phyloP scores from a whole-genome alignment of 92 coral and sea anemone species.

The Porites evermanni region DNA sequence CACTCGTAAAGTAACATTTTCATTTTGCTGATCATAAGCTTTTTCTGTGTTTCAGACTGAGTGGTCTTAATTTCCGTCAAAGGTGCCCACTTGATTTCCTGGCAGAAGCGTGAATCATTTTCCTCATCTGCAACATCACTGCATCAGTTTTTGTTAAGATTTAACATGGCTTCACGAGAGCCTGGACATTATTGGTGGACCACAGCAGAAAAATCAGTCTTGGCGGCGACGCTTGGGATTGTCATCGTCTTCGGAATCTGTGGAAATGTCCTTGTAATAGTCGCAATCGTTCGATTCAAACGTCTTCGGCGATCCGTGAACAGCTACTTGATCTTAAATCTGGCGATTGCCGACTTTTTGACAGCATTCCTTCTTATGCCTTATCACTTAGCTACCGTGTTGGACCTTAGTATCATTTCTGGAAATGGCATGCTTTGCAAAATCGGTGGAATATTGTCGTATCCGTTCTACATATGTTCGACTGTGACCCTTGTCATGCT shows the following conservation, averaged over 20 bases:
- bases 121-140: too few species aligned
- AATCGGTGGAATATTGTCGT: constrained; percentile 68
- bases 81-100: too few species aligned
- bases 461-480: constrained; percentile 68
- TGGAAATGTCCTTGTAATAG: constrained; percentile 64
- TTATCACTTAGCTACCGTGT: constrained; percentile 61
- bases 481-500: constrained; percentile 74
- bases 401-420: constrained; percentile 51
- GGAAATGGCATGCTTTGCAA: constrained; percentile 55
- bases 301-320: constrained; percentile 66
- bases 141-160: too few species aligned
- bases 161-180: constrained; percentile 2
- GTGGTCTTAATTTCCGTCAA: too few species aligned
- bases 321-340: constrained; percentile 62
- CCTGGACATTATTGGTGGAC: constrained; percentile 26
- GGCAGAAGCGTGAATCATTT: too few species aligned
- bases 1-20: too few species aligned
- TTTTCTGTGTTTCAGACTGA: too few species aligned
- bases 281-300: constrained; percentile 48
- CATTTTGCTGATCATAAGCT: too few species aligned
- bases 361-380: constrained; percentile 66
- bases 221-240: constrained; percentile 46
- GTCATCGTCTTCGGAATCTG: constrained; percentile 61
- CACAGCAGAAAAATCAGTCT: constrained; percentile 9
- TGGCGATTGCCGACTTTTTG: constrained; percentile 64